These are phyloP conservation scores for Rhinolophus ferrumequinum DNA, from an alignment of 2,113 vertebrate genomes.

Conservation along the genomic window DNA sequence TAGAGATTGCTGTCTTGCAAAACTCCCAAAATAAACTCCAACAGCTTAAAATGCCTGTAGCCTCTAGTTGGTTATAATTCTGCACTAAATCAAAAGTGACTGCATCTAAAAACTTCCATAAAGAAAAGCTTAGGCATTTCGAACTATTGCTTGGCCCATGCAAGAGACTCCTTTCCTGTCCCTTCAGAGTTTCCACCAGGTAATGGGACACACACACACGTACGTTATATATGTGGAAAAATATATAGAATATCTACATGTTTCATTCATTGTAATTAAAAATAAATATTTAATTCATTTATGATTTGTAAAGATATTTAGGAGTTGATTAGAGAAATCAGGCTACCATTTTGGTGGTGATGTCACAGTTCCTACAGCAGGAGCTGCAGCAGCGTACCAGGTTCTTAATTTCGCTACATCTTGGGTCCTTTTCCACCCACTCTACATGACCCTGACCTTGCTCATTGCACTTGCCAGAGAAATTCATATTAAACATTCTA, in stretches of 20 bases:
- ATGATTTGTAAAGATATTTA: background rate
- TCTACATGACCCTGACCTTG: background rate
- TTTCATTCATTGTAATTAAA: background rate
- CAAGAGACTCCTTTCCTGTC: background rate
- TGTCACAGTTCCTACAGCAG: rapidly evolving
- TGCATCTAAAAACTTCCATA: conserved; percentile 73
- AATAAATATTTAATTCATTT: background rate
- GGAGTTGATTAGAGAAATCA: background rate
- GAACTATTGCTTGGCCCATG: background rate
- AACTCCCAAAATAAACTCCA: conserved; percentile 67
- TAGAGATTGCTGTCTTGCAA: conserved; percentile 66
- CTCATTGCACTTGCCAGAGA: background rate
- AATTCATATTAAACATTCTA: background rate
- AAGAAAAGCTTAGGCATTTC: conserved; percentile 61
- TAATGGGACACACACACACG: background rate
- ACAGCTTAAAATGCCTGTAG: conserved; percentile 60
- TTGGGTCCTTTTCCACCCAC: background rate
- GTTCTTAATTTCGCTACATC: background rate
- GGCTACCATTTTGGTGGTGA: background rate
- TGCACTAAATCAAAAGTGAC: conserved; percentile 79
- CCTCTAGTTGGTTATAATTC: conserved; percentile 69
- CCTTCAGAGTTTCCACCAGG: background rate
- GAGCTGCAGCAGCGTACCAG: rapidly evolving
- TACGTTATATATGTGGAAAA: background rate
- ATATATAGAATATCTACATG: too few species aligned